Evolutionary conservation across 1,140 invertebrate species (phyloP).

Genomic region (Radopholus similis): DNA sequence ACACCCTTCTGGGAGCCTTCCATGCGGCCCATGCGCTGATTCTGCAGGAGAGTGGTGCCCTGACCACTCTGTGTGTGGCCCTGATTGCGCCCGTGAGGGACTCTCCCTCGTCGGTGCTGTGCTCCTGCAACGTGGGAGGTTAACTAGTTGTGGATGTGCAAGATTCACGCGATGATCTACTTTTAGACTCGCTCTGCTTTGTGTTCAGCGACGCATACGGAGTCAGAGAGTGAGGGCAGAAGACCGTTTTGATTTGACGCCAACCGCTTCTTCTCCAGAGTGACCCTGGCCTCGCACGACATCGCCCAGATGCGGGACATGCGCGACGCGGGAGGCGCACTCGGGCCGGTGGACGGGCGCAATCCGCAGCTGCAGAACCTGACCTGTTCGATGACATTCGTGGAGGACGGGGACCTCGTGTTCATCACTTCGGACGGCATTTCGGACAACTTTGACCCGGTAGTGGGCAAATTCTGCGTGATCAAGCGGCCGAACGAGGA

Average conservation of each 20-base stretch:
- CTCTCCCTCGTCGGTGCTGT: conserved; percentile 71
- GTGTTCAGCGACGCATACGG: conserved; percentile 76
- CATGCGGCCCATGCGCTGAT: conserved; percentile 82
- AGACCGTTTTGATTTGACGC: conserved; percentile 5
- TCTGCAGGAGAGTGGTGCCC: conserved; percentile 76
- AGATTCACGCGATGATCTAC: too few relatives aligned
- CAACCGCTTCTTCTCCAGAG: conserved; percentile 25
- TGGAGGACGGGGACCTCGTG: conserved; percentile 74
- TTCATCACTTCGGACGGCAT: conserved; percentile 86
- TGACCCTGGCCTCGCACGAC: conserved; percentile 77
- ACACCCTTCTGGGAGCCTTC: conserved; percentile 75
- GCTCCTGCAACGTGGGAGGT: conserved; percentile 84
- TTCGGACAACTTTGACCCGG: conserved; percentile 87
- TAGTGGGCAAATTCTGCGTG: conserved; percentile 84
- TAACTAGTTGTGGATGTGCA: too few relatives aligned
- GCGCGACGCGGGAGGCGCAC: conserved; percentile 80
- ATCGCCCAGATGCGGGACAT: conserved; percentile 82
- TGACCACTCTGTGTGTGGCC: conserved; percentile 78
- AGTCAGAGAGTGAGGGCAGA: conserved; percentile 65
- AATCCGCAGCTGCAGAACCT: conserved; percentile 85
- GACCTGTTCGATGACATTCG: conserved; percentile 80
- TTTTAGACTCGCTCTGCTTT: conserved; percentile 82
- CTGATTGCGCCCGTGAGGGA: conserved; percentile 50
- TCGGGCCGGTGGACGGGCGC: conserved; percentile 80
- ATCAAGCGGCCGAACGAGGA: conserved; percentile 56